These are phyloP conservation scores for Cataglyphis livida DNA, from an alignment of 2,888 invertebrate genomes.

Conservation along the genomic window DNA sequence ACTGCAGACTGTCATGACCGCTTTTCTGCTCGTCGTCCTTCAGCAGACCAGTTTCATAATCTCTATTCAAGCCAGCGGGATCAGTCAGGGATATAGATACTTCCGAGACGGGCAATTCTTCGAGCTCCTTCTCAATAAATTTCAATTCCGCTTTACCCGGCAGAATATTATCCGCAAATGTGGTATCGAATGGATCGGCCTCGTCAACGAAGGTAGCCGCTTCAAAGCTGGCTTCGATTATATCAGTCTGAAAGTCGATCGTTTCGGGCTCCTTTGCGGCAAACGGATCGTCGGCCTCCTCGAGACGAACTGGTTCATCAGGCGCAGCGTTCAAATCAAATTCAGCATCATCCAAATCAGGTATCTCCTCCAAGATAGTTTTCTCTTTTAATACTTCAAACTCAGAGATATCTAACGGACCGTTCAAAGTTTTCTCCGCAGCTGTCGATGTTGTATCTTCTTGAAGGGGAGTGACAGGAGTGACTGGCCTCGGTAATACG, in stretches of 20 bases:
- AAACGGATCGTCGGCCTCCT: slow-evolving; percentile 85
- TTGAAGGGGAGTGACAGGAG: slow-evolving; percentile 71
- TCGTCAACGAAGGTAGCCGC: slow-evolving; percentile 87
- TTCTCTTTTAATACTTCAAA: slow-evolving; percentile 86
- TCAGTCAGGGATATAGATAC: slow-evolving; percentile 89
- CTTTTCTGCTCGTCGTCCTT: slow-evolving; percentile 55
- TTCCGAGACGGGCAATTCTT: slow-evolving; percentile 86
- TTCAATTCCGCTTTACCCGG: slow-evolving; percentile 89
- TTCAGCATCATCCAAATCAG: slow-evolving; percentile 82
- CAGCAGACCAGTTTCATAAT: slow-evolving; percentile 82
- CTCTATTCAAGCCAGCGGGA: slow-evolving; percentile 87
- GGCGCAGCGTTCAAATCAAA: slow-evolving; percentile 76
- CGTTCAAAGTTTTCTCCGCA: slow-evolving; percentile 41
- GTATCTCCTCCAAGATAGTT: slow-evolving; percentile 82
- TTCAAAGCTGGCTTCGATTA: slow-evolving; percentile 82
- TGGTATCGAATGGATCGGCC: slow-evolving; percentile 94
- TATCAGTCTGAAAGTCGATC: slow-evolving; percentile 80
- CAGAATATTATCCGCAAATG: slow-evolving; percentile 92
- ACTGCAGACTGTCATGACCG: not conserved
- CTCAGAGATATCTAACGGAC: slow-evolving; percentile 85
- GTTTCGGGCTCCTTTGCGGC: slow-evolving; percentile 85
- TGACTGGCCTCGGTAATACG: slow-evolving; percentile 78
- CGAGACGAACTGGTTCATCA: slow-evolving; percentile 71
- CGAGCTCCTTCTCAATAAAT: slow-evolving; percentile 87
- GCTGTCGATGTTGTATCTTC: slow-evolving; percentile 46